Percentiles rank a stretch among this genome's conserved stretches.
phyloP scores from a whole-genome alignment of 2,113 vertebrate species.

The Odontophorus gujanensis region DNA sequence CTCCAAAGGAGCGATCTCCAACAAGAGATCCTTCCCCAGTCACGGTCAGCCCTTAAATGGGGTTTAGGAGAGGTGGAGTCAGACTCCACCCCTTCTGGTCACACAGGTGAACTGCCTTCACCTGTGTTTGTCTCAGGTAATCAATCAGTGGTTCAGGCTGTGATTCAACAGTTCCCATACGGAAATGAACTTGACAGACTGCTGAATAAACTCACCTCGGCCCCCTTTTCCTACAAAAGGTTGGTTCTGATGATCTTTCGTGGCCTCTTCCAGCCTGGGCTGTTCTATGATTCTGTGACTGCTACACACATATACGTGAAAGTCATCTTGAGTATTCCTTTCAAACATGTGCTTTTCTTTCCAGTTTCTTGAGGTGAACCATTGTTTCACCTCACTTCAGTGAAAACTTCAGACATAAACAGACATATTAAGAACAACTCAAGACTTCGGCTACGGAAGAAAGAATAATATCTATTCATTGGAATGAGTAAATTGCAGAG shows the following conservation, averaged over 20 bases:
- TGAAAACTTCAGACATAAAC: not conserved
- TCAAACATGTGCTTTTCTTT: not conserved
- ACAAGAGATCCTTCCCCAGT: too few relatives aligned
- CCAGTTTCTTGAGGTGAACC: not conserved
- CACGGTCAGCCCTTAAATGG: too few relatives aligned
- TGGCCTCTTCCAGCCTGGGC: not conserved
- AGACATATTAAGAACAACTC: not conserved
- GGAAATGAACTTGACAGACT: not conserved
- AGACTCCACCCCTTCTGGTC: too few relatives aligned
- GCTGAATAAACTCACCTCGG: not conserved
- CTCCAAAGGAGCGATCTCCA: too few relatives aligned
- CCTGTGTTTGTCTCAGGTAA: too few relatives aligned
- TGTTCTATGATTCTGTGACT: not conserved
- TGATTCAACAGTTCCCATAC: too few relatives aligned
- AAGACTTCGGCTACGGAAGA: not conserved
- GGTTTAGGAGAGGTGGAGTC: too few relatives aligned
- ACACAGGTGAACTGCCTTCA: too few relatives aligned
- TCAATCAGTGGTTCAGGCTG: too few relatives aligned
- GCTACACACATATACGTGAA: fast-evolving
- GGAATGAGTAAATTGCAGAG: not conserved
- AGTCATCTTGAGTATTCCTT: not conserved
- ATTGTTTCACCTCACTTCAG: not conserved
- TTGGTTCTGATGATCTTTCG: not conserved
- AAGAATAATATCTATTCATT: not conserved
- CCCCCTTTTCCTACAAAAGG: not conserved